Conservation (phyloP, 2,888 invertebrate species). For the Pheosia gnoma region DNA sequence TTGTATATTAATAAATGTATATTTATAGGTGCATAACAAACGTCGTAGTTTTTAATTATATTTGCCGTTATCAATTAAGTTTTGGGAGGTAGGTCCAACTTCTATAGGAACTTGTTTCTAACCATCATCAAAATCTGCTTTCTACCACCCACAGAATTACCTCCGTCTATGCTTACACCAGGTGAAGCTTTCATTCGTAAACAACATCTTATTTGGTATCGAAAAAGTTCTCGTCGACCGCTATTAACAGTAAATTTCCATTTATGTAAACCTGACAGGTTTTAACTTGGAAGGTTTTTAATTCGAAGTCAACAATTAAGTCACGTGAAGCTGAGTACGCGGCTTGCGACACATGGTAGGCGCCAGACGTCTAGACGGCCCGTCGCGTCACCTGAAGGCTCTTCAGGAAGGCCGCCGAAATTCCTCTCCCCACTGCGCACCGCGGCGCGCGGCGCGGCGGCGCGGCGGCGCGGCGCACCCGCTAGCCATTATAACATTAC, state of each 20-base stretch:
- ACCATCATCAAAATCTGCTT: neutral
- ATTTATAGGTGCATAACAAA: too few relatives aligned
- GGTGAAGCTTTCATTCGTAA: neutral
- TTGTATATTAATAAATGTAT: too few relatives aligned
- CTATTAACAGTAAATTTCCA: slow-evolving; percentile 4
- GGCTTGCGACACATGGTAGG: slow-evolving; percentile 59
- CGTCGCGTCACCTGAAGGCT: slow-evolving; percentile 73
- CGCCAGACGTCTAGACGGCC: slow-evolving; percentile 72
- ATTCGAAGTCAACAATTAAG: slow-evolving; percentile 34
- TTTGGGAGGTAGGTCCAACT: too few relatives aligned
- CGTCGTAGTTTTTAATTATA: too few relatives aligned
- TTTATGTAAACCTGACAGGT: neutral
- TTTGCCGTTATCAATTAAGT: too few relatives aligned
- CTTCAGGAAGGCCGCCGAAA: slow-evolving; percentile 65
- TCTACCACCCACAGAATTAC: neutral
- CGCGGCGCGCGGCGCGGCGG: too few relatives aligned
- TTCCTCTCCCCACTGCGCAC: slow-evolving; percentile 41
- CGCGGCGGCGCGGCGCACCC: slow-evolving; percentile 28
- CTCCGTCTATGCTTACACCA: neutral
- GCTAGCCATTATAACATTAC: slow-evolving; percentile 5
- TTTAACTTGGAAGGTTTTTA: slow-evolving; percentile 19
- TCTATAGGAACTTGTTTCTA: neutral
- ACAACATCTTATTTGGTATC: neutral
- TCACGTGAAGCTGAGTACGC: slow-evolving; percentile 36
- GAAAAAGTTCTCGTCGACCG: neutral